Conservation (phyloP, 2,888 invertebrate genomes). For the Cryptophagus acutangulus region DNA sequence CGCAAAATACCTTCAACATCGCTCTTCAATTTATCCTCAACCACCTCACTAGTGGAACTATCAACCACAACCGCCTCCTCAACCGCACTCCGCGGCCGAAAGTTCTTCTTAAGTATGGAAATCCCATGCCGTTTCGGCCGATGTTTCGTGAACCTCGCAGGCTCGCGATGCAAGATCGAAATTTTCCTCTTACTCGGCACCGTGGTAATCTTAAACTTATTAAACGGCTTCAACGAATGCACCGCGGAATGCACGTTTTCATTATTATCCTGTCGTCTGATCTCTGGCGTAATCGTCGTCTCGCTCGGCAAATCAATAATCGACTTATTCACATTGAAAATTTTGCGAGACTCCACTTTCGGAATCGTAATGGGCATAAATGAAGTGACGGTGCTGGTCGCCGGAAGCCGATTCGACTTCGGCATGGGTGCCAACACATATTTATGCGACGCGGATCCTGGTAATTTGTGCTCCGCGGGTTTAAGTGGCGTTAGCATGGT, state of each 20-base stretch:
- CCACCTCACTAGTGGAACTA: too few species aligned
- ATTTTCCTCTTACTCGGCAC: too few species aligned
- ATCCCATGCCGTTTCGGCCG: conserved; percentile 41
- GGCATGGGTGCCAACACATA: conserved; percentile 57
- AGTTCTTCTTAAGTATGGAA: conserved; percentile 44
- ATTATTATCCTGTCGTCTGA: too few species aligned
- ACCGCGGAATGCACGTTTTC: too few species aligned
- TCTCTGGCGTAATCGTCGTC: too few species aligned
- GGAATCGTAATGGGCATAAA: conserved; percentile 41
- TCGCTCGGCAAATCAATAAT: too few species aligned
- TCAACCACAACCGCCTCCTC: too few species aligned
- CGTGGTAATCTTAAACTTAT: too few species aligned
- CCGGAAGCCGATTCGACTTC: conserved; percentile 54
- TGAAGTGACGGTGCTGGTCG: conserved; percentile 56
- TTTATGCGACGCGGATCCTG: conserved; percentile 46
- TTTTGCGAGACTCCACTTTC: conserved; percentile 19
- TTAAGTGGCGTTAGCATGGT: conserved; percentile 54
- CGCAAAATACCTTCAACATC: too few species aligned
- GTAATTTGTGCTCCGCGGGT: conserved; percentile 34
- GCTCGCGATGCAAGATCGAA: conserved; percentile 8
- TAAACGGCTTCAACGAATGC: too few species aligned
- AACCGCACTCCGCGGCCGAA: too few species aligned
- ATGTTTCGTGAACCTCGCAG: not conserved
- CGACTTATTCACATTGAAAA: conserved; percentile 32
- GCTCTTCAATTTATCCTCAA: too few species aligned